Evolutionary conservation across 2,888 invertebrate species (phyloP), one percentile per base, ranked within the genome.

Genomic region (Idaea aversata): DNA sequence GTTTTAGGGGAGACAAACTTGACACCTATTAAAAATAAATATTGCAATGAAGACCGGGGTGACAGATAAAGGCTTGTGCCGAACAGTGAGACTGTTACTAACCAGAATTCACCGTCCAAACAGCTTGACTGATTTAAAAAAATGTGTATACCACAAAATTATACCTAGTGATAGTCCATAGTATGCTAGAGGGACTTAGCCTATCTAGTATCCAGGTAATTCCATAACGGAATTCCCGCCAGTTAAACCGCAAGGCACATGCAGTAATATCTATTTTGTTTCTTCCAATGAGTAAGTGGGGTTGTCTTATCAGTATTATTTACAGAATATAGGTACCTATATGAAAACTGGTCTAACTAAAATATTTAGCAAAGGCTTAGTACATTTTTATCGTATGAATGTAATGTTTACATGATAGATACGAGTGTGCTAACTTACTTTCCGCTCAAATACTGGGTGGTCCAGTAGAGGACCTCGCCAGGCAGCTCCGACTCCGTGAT

Each of bases 391-490:
- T 47, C 47, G 47, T 10, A 47, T 47, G 61, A n/a, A 61, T n/a
- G 38, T 61, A 61, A 35, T 16, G 58, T 47, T 47, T 47, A 47
- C 47, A 47, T 47, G 47, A 13, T 47, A 47, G 47, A 47, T 47
- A 59, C 15, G 16, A 64, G 34, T 57, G 47, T 63, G 59, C 47
- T 34, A 15, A 94, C 95, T 95, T 91, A 97, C 97, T 95, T 96
- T 87, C 95, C 95, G 75, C 94, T 94, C 78, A 97, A 93, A 90
- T 96, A 97, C 84, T 96, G 96, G 65, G 96, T 94, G 63, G 94
- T 95, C 95, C 96, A 96, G 86, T 96, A 95, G 67, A 96, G 93
- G 70, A 96, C 94, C 84, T 96, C 96, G 61, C 96, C 97, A 75
- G 94, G 92, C 67, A 97, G 90, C 90, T 97, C 97, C 10, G 93